Conservation (phyloP, 1,140 invertebrate species). For the Agrilus planipennis region DNA sequence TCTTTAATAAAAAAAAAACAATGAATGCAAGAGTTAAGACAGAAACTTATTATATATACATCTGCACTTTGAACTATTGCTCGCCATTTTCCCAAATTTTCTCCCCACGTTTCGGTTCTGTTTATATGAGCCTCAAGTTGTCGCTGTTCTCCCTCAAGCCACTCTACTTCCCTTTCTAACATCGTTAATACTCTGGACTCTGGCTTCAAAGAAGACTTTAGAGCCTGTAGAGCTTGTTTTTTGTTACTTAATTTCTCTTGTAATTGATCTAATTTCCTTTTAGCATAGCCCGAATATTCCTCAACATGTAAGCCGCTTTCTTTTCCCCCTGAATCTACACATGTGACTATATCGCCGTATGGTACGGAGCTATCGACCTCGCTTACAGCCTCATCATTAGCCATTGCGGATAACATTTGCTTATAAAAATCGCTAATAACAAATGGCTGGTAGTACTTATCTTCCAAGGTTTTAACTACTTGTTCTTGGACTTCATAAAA, state of each 20-base stretch:
- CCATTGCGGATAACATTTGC: slow-evolving; percentile 56
- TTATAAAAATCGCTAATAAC: slow-evolving; percentile 76
- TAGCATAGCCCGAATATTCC: slow-evolving; percentile 73
- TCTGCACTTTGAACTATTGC: slow-evolving; percentile 71
- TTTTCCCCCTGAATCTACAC: slow-evolving; percentile 37
- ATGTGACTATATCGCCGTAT: slow-evolving; percentile 41
- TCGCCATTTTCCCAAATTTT: slow-evolving; percentile 75
- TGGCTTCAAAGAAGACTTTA: slow-evolving; percentile 60
- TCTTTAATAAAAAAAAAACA: neutral
- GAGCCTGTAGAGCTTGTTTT: slow-evolving; percentile 65
- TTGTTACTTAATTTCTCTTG: slow-evolving; percentile 70
- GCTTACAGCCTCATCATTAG: slow-evolving; percentile 46
- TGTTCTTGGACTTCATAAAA: slow-evolving; percentile 78
- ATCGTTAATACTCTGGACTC: slow-evolving; percentile 63
- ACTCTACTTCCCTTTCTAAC: slow-evolving; percentile 71
- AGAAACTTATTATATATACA: slow-evolving; percentile 34
- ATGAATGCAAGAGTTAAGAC: slow-evolving; percentile 1
- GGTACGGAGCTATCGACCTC: slow-evolving; percentile 30
- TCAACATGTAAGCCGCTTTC: slow-evolving; percentile 48
- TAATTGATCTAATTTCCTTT: slow-evolving; percentile 67
- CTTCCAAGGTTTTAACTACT: slow-evolving; percentile 65
- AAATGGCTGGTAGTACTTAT: slow-evolving; percentile 82
- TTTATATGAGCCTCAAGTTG: slow-evolving; percentile 71
- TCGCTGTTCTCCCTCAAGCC: slow-evolving; percentile 62
- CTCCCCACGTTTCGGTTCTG: slow-evolving; percentile 80